Base-by-base conservation (phyloP, 2,113 vertebrate genomes). In the Furnarius figulus region DNA sequence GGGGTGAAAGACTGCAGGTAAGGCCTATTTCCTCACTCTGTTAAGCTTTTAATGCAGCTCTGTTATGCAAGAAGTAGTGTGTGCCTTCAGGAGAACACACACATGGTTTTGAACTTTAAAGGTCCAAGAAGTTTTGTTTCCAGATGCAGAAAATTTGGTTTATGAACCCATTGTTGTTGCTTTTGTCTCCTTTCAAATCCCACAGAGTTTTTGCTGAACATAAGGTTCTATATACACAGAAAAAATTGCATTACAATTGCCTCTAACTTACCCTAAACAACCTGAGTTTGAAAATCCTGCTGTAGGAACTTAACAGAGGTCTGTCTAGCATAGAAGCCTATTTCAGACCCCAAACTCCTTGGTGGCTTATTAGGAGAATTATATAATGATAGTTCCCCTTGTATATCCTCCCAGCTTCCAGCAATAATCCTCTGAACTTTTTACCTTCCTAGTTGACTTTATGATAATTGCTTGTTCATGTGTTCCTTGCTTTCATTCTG, bases 1-100 rank as follows among this genome's bases (percentile, higher is more conserved):
- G 96, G 96, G 4, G 85, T 93, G 30, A 94, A 82, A 90, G 97
- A 91, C 94, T 99, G 99, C 98, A 98, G 98, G 99, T 99, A 96
- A 39, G 93, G 6, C 11, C 44, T 49, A 2, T 76, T 92, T 94
- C 22, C 70, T 87, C 23, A 44, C 56, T 30, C 7, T 3, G 22
- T 55, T 21, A 53, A 50, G 31, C 25, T 79, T 73, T 85, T 49
- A 61, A 10, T 42, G 40, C 39, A 49, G 13, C 65, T 33, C 53
- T 74, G 46, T 68, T 80, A 1, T 39, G 50, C 39, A 49, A 33
- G 78, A 23, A 35, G 25, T 8, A 30, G 28, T 10, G 14, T 52
- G 14, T n/a, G n/a, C 70, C n/a, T 82, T 61, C 27, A 79, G 40
- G 47, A 82, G 71, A 83, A 23, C 37, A 56, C 40, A 35, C 3